phyloP scores from a whole-genome alignment of 2,113 vertebrate genomes.

The Pterocles orientalis region DNA sequence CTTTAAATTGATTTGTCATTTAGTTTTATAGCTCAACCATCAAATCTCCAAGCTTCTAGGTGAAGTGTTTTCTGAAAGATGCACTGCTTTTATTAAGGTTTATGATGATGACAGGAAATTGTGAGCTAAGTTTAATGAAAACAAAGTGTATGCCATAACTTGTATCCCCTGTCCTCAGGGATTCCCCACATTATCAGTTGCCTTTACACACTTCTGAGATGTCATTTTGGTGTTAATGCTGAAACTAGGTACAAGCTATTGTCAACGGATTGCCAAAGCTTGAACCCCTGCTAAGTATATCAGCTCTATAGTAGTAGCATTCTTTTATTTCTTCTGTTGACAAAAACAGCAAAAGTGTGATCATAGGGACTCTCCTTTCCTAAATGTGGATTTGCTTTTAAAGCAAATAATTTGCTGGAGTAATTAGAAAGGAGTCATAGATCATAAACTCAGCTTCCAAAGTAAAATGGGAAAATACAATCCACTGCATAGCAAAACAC shows the following conservation, averaged over 20 bases:
- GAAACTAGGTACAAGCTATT: neutral
- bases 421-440: neutral
- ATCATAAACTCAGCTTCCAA: neutral
- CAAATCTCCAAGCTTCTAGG: neutral
- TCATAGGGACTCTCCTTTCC: neutral
- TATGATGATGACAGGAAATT: neutral
- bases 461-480: neutral
- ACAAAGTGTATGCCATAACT: neutral
- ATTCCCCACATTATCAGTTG: neutral
- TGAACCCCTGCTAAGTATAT: neutral
- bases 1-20: constrained; percentile 34
- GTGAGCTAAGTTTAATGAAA: neutral
- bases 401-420: neutral
- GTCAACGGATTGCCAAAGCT: neutral
- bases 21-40: neutral
- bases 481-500: neutral
- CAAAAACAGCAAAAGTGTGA: neutral
- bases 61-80: neutral
- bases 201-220: neutral
- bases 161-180: neutral
- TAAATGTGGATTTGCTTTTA: neutral
- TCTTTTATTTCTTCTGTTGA: neutral
- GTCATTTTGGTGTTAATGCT: neutral
- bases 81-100: neutral
- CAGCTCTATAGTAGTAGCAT: neutral